Percentiles rank a stretch among this genome's conserved stretches.
Evolutionary conservation across 1,140 invertebrate genomes (phyloP).

Genomic region (Drosophila tropicalis): DNA sequence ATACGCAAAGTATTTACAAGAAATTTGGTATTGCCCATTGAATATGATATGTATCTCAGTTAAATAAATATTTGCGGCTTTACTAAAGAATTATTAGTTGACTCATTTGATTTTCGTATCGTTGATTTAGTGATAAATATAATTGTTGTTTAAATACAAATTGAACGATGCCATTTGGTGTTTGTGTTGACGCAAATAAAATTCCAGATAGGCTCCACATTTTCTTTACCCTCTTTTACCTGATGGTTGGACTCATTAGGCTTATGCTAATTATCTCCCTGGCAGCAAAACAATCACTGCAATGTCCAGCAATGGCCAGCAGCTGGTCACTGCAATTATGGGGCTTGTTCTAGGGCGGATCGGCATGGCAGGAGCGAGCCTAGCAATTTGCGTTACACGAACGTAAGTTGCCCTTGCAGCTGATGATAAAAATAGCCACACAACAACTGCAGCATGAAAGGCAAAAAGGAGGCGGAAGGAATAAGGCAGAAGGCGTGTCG

Average conservation of each 20-base stretch:
- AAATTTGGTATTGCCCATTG: not conserved
- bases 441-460: constrained; percentile 56
- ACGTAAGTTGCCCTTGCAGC: constrained; percentile 34
- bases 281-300: constrained; percentile 26
- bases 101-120: not conserved
- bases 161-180: not conserved
- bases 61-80: not conserved
- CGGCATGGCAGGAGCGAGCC: not conserved
- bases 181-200: constrained; percentile 3
- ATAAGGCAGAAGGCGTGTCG: constrained; percentile 57
- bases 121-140: constrained; percentile 1
- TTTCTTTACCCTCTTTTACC: not conserved
- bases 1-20: constrained; percentile 4
- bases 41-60: not conserved
- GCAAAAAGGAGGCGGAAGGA: constrained; percentile 28
- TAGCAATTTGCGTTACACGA: constrained; percentile 53
- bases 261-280: constrained; percentile 37
- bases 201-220: not conserved
- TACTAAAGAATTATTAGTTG: constrained; percentile 1
- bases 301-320: constrained; percentile 32
- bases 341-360: not conserved
- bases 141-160: constrained; percentile 8
- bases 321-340: constrained; percentile 50
- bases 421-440: constrained; percentile 44
- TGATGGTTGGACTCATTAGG: constrained; percentile 35